phyloP scores from a whole-genome alignment of 1,140 invertebrate species.

The Drosophila pandora region DNA sequence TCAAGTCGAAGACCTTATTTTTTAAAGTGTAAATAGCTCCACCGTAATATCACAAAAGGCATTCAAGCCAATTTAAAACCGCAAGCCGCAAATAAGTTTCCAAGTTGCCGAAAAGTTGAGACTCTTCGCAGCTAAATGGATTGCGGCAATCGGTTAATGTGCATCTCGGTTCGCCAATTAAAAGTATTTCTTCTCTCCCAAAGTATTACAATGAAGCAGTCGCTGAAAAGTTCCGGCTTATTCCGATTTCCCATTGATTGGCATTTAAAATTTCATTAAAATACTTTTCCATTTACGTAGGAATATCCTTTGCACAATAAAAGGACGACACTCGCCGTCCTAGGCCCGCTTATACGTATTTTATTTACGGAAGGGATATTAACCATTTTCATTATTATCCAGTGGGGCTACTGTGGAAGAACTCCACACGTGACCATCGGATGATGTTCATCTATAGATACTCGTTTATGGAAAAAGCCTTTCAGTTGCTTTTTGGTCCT shows the following conservation, averaged over 20 bases:
- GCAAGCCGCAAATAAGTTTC: conserved; percentile 33
- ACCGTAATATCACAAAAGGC: conserved; percentile 2
- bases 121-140: conserved; percentile 34
- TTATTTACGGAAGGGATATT: conserved; percentile 35
- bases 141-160: conserved; percentile 40
- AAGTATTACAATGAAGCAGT: conserved; percentile 1
- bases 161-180: conserved; percentile 44
- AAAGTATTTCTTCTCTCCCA: conserved; percentile 21
- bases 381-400: conserved; percentile 65
- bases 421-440: conserved; percentile 34
- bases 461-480: conserved; percentile 47
- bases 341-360: conserved; percentile 9
- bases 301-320: conserved; percentile 6
- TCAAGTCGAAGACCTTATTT: neutral
- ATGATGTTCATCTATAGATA: conserved; percentile 29
- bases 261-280: conserved; percentile 56
- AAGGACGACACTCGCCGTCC: conserved; percentile 14
- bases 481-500: conserved; percentile 4
- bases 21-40: neutral
- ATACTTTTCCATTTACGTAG: conserved; percentile 35
- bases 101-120: conserved; percentile 36
- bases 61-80: conserved; percentile 19
- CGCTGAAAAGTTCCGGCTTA: conserved; percentile 18
- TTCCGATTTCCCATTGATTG: conserved; percentile 31
- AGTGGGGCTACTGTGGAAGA: conserved; percentile 9